Evolutionary conservation across 2,888 invertebrate genomes (phyloP).

Genomic region (Sipunculus nudus): DNA sequence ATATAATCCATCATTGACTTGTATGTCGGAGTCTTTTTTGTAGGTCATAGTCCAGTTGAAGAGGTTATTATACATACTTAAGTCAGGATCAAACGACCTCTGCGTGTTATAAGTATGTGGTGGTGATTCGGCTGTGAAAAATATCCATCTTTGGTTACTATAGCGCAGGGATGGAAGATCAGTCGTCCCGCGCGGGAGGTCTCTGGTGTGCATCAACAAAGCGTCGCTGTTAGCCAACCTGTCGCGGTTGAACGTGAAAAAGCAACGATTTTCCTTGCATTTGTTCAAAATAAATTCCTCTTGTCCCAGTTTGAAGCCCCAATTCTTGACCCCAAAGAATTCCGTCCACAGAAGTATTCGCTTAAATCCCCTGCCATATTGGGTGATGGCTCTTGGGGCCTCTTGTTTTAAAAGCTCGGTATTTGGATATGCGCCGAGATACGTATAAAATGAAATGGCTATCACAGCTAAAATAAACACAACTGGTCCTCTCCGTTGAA

Average conservation of each 20-base stretch:
- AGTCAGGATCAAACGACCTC: background rate
- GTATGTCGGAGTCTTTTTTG: background rate
- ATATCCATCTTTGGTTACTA: background rate
- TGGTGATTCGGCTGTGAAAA: background rate
- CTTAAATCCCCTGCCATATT: background rate
- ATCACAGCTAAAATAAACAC: too few relatives aligned
- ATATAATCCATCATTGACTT: too few relatives aligned
- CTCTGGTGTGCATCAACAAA: background rate
- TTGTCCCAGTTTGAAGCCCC: background rate
- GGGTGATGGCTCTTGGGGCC: too few relatives aligned
- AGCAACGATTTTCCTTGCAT: background rate
- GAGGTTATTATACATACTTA: background rate
- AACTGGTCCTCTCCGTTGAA: too few relatives aligned
- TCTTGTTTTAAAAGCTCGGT: too few relatives aligned
- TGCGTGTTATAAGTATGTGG: background rate
- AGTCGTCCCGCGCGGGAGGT: background rate
- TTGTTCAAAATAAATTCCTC: background rate
- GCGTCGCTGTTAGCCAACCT: background rate
- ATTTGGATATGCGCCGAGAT: too few relatives aligned
- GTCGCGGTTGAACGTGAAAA: background rate
- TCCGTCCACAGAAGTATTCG: background rate
- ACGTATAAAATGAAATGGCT: too few relatives aligned
- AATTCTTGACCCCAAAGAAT: background rate
- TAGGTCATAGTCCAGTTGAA: constrained; percentile 3
- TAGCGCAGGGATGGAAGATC: background rate